Evolutionary conservation across 2,888 invertebrate species (phyloP), one percentile per base, ranked within the genome.

Genomic region (Drosophila helvetica): DNA sequence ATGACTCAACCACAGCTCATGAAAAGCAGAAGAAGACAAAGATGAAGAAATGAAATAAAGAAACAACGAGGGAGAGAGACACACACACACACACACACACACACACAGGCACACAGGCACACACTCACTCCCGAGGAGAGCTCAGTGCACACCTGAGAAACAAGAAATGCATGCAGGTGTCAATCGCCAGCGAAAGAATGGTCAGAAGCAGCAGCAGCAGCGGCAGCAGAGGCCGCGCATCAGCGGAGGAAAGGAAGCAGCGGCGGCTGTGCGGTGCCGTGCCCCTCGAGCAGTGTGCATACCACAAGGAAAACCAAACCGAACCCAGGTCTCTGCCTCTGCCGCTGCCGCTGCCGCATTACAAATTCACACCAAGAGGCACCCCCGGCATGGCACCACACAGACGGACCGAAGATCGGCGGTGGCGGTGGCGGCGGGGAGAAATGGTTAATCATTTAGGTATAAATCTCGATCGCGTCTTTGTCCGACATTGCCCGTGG

Each of bases 111-210:
- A 38, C 38, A 38, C 15, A 38, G 6, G 15, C 5, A 38, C 6
- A 71, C 27, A 58, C 33, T 55, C 46, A 67, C 86, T 87, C 87
- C 82, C 85, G 88, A 85, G 38, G 38, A 38, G 38, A 38, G 78
- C 78, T 56, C 73, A 56, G 66, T 72, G 79, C 88, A 89, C 89
- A 87, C 87, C 87, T 87, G 87, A 87, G 88, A 86, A 85, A 88
- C 86, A 75, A 80, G 86, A 88, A 88, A 88, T 89, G 89, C 86
- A 89, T 89, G 89, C 86, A 89, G 88, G 86, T 89, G 89, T 88
- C 88, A 88, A 86, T 86, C 84, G 85, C 75, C 73, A 76, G 58
- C 69, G 71, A 74, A 81, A 85, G 78, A 87, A 85, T 75, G 83
- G 83, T 63, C 79, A 80, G 74, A 70, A 58, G 61, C 51, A n/a